A percentile compares a stretch with the other conserved stretches of the same genome.
These are phyloP conservation scores for Caenorhabditis zanzibari DNA, from an alignment of 2,888 invertebrate species.

Conservation along the genomic window DNA sequence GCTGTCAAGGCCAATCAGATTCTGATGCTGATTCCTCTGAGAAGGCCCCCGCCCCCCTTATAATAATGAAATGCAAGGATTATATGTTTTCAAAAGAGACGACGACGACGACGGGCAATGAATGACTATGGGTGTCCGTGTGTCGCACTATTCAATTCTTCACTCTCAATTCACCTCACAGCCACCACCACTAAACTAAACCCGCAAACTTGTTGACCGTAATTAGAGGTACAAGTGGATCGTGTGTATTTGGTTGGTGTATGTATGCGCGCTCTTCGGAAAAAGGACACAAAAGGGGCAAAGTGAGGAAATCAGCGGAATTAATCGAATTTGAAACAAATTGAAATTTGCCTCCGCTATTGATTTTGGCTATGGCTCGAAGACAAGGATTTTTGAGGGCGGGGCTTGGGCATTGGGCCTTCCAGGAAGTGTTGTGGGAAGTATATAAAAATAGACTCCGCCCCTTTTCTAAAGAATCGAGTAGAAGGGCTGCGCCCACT, in stretches of 20 bases:
- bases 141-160: slow-evolving; percentile 38
- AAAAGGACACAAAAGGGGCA: slow-evolving; percentile 31
- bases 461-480: no score
- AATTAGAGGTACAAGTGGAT: slow-evolving; percentile 67
- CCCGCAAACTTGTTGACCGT: slow-evolving; percentile 69
- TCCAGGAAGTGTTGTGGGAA: no score
- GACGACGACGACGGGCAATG: background rate
- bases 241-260: slow-evolving; percentile 2
- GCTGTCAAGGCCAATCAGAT: slow-evolving; percentile 59
- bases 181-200: slow-evolving; percentile 62
- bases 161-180: no score
- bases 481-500: no score
- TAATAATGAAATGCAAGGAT: slow-evolving; percentile 67
- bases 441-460: no score
- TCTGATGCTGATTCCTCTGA: no score
- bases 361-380: background rate
- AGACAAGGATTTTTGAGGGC: no score
- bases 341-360: background rate
- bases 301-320: background rate
- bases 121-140: background rate
- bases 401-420: no score
- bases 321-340: background rate
- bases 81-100: slow-evolving; percentile 30
- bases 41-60: no score
- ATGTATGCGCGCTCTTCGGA: background rate